Base-by-base conservation (phyloP, 2,888 invertebrate genomes). In the Drosophila barbarae region DNA sequence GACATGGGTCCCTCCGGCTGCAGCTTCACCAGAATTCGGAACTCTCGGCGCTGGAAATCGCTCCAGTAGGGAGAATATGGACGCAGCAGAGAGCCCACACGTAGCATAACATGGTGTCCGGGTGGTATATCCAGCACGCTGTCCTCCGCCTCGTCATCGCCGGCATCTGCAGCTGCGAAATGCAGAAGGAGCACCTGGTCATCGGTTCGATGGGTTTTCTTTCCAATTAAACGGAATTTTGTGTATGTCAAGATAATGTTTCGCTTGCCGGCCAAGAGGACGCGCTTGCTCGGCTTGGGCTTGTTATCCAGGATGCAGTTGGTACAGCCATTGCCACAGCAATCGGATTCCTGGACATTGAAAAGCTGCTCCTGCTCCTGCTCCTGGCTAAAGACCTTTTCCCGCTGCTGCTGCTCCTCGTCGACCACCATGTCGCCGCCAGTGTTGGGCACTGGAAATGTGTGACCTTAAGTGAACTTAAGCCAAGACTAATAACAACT, bases 21-120 rank as follows among this genome's bases (percentile, higher is more conserved):
- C 51, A 91, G 87, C 88, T 93, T 93, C 0, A 94, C 90, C 44
- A 94, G 77, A 53, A 94, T 90, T 72, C 91, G 90, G 87, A 94
- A 94, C 74, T 87, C 77, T 56, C 86, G 77, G 34, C 72, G 47
- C 8, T 41, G 58, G 36, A 58, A 58, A 66, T 89, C 78, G 36
- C 84, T 77, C 83, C 86, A 86, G 59, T 85, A 89, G 21, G 89
- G 89, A 3, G 89, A 88, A 66, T 89, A 89, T 0, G 89, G 89
- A 2, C 89, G 86, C 49, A 87, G 56, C 23, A 86, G 23, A 35
- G 77, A 35, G 15, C 68, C 58, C 5, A 61, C 60, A 10, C 87
- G 76, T 69, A 86, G 67, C 87, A 87, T 87, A 9, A 87, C 36
- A 70, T 87, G 87, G 64, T 84, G 73, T 0, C 87, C 89, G 1